These are phyloP conservation scores for Meghimatium bilineatum DNA, from an alignment of 2,888 invertebrate species.

Conservation along the genomic window DNA sequence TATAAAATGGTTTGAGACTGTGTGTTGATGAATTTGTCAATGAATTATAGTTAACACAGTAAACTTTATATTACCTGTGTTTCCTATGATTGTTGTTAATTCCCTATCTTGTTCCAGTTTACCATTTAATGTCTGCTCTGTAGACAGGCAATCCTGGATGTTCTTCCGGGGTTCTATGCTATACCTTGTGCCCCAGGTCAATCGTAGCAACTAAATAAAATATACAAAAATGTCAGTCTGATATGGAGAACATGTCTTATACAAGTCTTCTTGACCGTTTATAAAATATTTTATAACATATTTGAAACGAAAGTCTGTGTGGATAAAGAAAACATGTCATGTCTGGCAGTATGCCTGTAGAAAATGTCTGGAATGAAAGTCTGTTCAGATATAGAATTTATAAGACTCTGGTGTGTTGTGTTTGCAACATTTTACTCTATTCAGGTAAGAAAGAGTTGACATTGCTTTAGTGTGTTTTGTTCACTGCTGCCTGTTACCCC, in stretches of 20 bases:
- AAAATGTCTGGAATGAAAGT: neutral
- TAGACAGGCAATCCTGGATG: constrained; percentile 53
- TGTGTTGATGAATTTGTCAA: neutral
- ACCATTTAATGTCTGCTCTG: neutral
- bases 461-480: no score
- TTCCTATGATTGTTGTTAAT: neutral
- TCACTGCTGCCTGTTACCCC: no score
- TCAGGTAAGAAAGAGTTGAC: no score
- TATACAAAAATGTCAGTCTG: neutral
- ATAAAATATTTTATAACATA: no score
- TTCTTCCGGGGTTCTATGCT: constrained; percentile 61
- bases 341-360: neutral
- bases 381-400: neutral
- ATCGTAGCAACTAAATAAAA: constrained; percentile 53
- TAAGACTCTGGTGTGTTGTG: no score
- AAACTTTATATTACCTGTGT: neutral
- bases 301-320: neutral
- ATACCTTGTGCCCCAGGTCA: constrained; percentile 66
- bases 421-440: no score
- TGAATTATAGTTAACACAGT: neutral
- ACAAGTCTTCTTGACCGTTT: neutral
- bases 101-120: neutral
- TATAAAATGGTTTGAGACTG: neutral
- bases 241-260: neutral
- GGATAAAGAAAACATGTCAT: neutral